Conservation (phyloP, 1,140 invertebrate genomes). For the Mamestra configurata region DNA sequence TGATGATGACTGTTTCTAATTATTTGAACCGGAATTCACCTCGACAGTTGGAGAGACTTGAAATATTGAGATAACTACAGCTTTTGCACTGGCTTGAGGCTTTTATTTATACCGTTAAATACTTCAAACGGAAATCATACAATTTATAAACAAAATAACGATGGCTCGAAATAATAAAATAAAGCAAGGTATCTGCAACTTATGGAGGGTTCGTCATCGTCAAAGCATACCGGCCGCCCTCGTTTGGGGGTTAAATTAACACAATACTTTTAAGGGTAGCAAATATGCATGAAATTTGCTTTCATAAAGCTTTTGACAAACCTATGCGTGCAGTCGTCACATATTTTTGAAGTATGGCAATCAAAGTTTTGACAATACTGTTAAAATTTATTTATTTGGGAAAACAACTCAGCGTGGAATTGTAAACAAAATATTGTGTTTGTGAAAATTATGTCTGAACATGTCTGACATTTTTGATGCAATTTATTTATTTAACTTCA, state of each 20-base stretch:
- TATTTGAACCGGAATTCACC: too few relatives aligned
- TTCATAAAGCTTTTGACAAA: conserved; percentile 45
- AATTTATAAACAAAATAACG: not conserved
- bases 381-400: not conserved
- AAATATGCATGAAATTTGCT: conserved; percentile 69
- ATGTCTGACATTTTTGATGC: too few relatives aligned
- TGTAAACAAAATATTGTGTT: too few relatives aligned
- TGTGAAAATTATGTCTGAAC: too few relatives aligned
- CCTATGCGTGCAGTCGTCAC: conserved; percentile 7
- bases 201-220: conserved; percentile 58
- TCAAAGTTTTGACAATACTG: conserved; percentile 18
- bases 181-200: conserved; percentile 36
- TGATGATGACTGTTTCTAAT: too few relatives aligned
- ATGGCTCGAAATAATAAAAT: not conserved
- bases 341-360: conserved; percentile 1
- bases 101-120: too few relatives aligned
- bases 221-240: conserved; percentile 77
- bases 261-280: conserved; percentile 74
- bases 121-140: not conserved
- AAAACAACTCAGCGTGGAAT: too few relatives aligned
- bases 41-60: too few relatives aligned
- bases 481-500: too few relatives aligned
- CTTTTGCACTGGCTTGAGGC: too few relatives aligned
- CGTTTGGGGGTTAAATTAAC: conserved; percentile 70
- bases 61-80: too few relatives aligned